A percentile compares a stretch with the other conserved stretches of the same genome.
Conservation (phyloP, 1,140 invertebrate genomes). For the Gerris buenoi region DNA sequence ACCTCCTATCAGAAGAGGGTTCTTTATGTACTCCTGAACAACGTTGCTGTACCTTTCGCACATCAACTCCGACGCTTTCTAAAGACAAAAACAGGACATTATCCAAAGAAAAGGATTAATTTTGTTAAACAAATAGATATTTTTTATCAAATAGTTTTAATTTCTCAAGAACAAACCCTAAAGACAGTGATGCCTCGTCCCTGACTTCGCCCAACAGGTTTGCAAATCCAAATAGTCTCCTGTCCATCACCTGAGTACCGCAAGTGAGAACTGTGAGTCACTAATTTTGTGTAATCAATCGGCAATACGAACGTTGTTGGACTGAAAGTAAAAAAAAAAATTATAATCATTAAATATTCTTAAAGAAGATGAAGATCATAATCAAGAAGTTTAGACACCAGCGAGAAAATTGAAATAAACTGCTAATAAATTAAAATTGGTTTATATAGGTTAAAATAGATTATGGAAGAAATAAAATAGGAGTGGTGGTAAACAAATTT, state of each 20-base stretch:
- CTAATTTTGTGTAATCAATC: slow-evolving; percentile 60
- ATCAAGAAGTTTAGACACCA: no score
- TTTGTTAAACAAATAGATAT: no score
- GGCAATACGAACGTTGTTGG: slow-evolving; percentile 66
- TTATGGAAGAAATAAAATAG: no score
- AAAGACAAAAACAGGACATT: slow-evolving; percentile 23
- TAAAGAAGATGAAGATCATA: no score
- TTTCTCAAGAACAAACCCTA: slow-evolving; percentile 43
- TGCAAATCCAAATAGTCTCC: slow-evolving; percentile 61
- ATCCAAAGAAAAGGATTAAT: slow-evolving; percentile 3
- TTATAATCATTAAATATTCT: no score
- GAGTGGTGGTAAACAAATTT: no score
- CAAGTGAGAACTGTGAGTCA: slow-evolving; percentile 50
- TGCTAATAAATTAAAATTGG: no score
- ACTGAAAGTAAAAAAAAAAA: no score
- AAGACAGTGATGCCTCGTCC: slow-evolving; percentile 70
- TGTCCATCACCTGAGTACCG: slow-evolving; percentile 29
- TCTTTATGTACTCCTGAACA: slow-evolving; percentile 70
- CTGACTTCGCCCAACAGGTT: slow-evolving; percentile 69
- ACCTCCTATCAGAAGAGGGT: slow-evolving; percentile 67
- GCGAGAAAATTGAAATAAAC: no score
- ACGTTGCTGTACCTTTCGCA: slow-evolving; percentile 53
- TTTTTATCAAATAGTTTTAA: no score
- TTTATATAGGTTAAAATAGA: no score
- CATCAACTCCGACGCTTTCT: slow-evolving; percentile 57